Evolutionary conservation across 2,888 invertebrate genomes (phyloP), one percentile per base, ranked within the genome.

Genomic region (Operophtera brumata): DNA sequence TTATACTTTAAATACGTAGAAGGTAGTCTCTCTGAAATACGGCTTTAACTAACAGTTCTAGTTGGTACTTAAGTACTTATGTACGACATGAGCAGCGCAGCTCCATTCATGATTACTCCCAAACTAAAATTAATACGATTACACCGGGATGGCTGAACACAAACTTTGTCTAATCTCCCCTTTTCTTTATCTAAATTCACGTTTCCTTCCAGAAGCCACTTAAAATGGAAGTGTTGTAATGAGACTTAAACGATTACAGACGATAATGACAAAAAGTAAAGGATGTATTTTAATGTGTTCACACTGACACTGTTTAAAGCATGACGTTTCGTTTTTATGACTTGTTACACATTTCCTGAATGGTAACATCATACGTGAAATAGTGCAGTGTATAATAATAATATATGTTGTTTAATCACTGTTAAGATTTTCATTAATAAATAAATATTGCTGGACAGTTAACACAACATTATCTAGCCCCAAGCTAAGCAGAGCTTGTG

Each of bases 91-190:
- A 36, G 36, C 36, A 41, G 26, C 26, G 48, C 12, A 46, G 40
- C 32, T 25, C 44, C 32, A 44, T 25, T 20, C 28, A 28, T 11
- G 20, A 2, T 8, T 28, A 37, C 46, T 52, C 50, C 39, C 47
- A 52, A 65, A 65, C 59, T 68, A 57, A 62, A 63, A 64, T 75
- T 78, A 81, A 78, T 71, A 68, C 70, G 77, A 78, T 78, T 73
- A 75, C 62, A 63, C 58, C 59, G 63, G 71, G 54, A 54, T 64
- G 62, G 64, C 62, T 66, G 69, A 68, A 64, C 61, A 63, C 52
- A 34, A 64, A 62, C 62, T 64, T 69, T 76, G 80, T 79, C 83
- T 84, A 71, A 84, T 83, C 84, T 82, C 72, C 77, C 78, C 79
- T 70, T 72, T 20, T 20, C 20, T 20, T 20, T 20, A 20, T 4